Base-by-base conservation (phyloP, 2,797 vertebrate species). In the Distichodus sexfasciatus region DNA sequence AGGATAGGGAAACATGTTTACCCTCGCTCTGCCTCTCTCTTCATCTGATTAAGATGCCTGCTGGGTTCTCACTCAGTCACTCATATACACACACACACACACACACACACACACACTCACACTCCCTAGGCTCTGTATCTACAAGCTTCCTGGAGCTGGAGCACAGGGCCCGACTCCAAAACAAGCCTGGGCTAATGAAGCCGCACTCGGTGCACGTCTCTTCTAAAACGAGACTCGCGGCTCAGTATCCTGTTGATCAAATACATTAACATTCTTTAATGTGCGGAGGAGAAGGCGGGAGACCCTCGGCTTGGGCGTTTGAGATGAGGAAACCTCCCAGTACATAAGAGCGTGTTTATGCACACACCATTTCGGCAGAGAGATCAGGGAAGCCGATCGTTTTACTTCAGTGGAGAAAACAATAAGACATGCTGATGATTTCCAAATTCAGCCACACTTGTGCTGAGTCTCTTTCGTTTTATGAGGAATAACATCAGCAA, bases 101-200 rank as follows among this genome's bases (percentile, higher is more conserved):
- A n/a, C n/a, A n/a, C n/a, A n/a, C n/a, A n/a, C n/a, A n/a, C n/a
- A n/a, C n/a, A n/a, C n/a, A n/a, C n/a, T n/a, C n/a, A n/a, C n/a
- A n/a, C n/a, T n/a, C n/a, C n/a, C n/a, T n/a, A n/a, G n/a, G n/a
- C n/a, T n/a, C n/a, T n/a, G n/a, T n/a, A n/a, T n/a, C n/a, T n/a
- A n/a, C n/a, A n/a, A n/a, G 6, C 65, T 26, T 24, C 46, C 54
- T 35, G 11, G 21, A 55, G 23, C 12, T 53, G 11, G 40, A 38
- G 41, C 65, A 46, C 6, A 33, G 21, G 46, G 44, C 23, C 21
- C 10, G 24, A 41, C 38, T n/a, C 29, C 12, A 17, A 85, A 88
- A 83, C 87, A 33, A 11, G 28, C 44, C 61, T 26, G 3, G 14
- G 10, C 26, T 58, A 68, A 55, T 58, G 68, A 66, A 67, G 33